Base-by-base conservation (phyloP, 2,797 vertebrate genomes). In the Lepus oiostolus region DNA sequence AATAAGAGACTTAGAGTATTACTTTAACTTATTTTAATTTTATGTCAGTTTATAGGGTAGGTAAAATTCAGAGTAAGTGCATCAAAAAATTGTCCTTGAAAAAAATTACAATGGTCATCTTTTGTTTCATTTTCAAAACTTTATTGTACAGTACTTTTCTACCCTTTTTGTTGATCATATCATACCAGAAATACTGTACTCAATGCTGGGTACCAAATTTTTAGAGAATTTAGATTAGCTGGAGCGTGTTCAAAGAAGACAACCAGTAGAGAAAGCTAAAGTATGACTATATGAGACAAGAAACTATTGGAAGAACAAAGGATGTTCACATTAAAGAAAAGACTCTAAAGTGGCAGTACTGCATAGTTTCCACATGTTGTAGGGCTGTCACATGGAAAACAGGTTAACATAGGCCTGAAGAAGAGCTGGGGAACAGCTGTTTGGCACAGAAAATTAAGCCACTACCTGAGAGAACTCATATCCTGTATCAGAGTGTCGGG, bases 111-210 rank as follows among this genome's bases (percentile, higher is more conserved):
- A 4, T 76, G 19, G 35, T 91, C 68, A 26, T 47, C 42, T 14
- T 16, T 81, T 83, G 47, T 93, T 86, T 84, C 32, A 70, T 88
- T 95, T 86, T 93, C 67, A 75, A 38, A 83, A 80, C 3, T 84
- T 54, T 91, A 26, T 70, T 74, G 17, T 80, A 13, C 14, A 75
- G 24, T 77, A 4, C 13, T 83, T 94, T 92, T 82, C 47, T 11
- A 47, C 30, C 26, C 54, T 62, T 77, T 71, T 52, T 65, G 81
- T 68, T 58, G 5, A 82, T 88, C 28, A 70, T 19, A 70, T 24
- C 74, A 54, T 35, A 65, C 13, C 16, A 65, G 24, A 91, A 62
- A 89, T 85, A 68, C 0, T 47, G 8, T 72, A 52, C 60, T 76
- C 63, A 90, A 4, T 90, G 7, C 14, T 47, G 21, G n/a, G 3